Conservation (phyloP, 2,888 invertebrate species). For the Hermaeophaga mercurialis region DNA sequence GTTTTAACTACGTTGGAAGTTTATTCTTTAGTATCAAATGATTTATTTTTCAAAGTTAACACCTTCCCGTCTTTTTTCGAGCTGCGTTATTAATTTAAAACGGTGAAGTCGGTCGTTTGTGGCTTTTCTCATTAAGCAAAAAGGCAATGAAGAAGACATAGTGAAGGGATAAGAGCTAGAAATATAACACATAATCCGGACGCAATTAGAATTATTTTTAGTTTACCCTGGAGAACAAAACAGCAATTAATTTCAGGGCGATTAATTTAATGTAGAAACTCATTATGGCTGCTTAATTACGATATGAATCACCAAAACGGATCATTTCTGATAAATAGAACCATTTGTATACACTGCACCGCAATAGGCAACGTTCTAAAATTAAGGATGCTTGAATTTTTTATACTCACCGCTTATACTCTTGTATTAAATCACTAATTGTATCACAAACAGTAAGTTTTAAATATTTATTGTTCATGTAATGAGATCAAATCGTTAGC, state of each 20-base stretch:
- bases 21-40: too few relatives aligned
- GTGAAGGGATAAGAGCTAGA: constrained; percentile 6
- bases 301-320: constrained; percentile 31
- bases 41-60: neutral
- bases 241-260: constrained; percentile 30
- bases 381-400: too few relatives aligned
- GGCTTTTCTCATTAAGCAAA: constrained; percentile 1
- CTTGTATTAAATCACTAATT: too few relatives aligned
- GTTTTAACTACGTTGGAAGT: too few relatives aligned
- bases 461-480: too few relatives aligned
- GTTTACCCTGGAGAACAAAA: constrained; percentile 34
- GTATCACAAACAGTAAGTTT: too few relatives aligned
- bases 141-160: neutral
- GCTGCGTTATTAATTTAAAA: constrained; percentile 1
- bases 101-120: neutral
- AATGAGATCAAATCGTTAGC: too few relatives aligned
- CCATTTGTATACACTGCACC: constrained; percentile 19
- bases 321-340: constrained; percentile 30
- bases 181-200: constrained; percentile 25
- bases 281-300: constrained; percentile 31
- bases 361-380: neutral
- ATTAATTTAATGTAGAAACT: constrained; percentile 33
- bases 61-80: neutral
- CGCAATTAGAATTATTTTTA: constrained; percentile 35
- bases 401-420: too few relatives aligned